Evolutionary conservation across 2,888 invertebrate genomes (phyloP), one percentile per base, ranked within the genome.

Genomic region (Norana najaformis): DNA sequence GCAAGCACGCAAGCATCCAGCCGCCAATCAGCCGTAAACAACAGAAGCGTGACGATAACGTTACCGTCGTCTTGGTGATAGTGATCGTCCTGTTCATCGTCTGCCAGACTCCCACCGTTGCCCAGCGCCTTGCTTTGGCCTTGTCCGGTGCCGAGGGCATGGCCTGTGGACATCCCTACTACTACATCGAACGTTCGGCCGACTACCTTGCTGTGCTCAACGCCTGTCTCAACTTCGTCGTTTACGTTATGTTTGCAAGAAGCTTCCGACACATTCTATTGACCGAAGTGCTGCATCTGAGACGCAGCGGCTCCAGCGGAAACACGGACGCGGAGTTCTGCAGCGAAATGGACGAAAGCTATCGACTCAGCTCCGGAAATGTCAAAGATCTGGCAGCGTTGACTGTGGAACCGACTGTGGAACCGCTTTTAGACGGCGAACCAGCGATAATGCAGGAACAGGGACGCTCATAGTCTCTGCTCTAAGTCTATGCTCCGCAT

Each of bases 21-120:
- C 39, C 35, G 0, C 14, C 69, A 8, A 3, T 83, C 35, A 89
- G 47, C 34, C 4, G 88, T 23, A 36, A 85, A 16, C 88, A 90
- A n/a, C 89, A 92, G n/a, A 93, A 93, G 88, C 91, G 92, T 82
- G 93, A 93, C 91, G 94, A 94, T 91, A 93, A 93, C 90, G 89
- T 89, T 23, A 93, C 94, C 88, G 93, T 93, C 82, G 93, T 94
- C 88, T 92, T 94, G 36, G 93, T 94, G 34, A 92, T 94, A 34
- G 93, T 94, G 89, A 94, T 94, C 88, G 93, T 94, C 34, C 93
- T 94, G n/a, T 94, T 94, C 91, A 93, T 94, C 88, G 92, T 93
- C 53, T 94, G 94, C 91, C 94, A 94, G 91, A 94, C 93, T 13
- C 94, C 94, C 0, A 91, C 91, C 6, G 53, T 88, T 5, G 85